These are phyloP conservation scores for Poeciliopsis gracilis DNA, from an alignment of 2,797 vertebrate species.

Conservation along the genomic window DNA sequence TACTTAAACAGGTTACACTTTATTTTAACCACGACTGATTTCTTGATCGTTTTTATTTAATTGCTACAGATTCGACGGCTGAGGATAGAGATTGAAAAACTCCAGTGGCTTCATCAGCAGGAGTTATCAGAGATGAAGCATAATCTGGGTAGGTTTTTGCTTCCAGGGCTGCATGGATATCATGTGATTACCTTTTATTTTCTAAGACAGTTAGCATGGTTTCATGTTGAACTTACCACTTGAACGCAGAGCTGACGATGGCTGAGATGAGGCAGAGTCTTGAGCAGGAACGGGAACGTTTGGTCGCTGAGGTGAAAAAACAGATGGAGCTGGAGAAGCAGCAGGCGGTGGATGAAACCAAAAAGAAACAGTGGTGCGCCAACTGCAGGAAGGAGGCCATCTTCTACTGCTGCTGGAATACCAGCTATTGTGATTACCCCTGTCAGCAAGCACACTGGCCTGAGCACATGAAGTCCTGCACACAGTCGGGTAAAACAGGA, in stretches of 20 bases:
- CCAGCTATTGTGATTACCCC: constrained; percentile 98
- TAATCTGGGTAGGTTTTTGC: constrained; percentile 85
- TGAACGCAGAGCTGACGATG: constrained; percentile 93
- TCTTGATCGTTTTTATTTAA: background rate
- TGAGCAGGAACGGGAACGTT: constrained; percentile 93
- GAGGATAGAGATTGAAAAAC: constrained; percentile 97
- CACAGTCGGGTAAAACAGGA: constrained; percentile 90
- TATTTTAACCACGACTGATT: background rate
- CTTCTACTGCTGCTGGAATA: constrained; percentile 99
- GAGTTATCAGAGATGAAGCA: constrained; percentile 98
- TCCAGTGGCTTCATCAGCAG: constrained; percentile 98
- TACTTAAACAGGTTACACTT: too few relatives aligned
- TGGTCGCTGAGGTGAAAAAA: constrained; percentile 95
- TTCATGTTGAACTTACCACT: background rate
- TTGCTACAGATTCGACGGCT: constrained; percentile 89
- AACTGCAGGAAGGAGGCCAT: constrained; percentile 99
- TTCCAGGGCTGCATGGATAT: background rate
- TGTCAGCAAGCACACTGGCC: constrained; percentile 99
- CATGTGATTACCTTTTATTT: background rate
- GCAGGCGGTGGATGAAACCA: constrained; percentile 96
- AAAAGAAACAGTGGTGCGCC: constrained; percentile 99
- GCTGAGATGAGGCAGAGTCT: constrained; percentile 99
- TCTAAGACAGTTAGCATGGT: background rate
- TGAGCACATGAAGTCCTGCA: constrained; percentile 99
- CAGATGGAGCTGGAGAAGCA: constrained; percentile 95